Base-by-base conservation (phyloP, 1,140 invertebrate species). In the Phenacoccus solenopsis region DNA sequence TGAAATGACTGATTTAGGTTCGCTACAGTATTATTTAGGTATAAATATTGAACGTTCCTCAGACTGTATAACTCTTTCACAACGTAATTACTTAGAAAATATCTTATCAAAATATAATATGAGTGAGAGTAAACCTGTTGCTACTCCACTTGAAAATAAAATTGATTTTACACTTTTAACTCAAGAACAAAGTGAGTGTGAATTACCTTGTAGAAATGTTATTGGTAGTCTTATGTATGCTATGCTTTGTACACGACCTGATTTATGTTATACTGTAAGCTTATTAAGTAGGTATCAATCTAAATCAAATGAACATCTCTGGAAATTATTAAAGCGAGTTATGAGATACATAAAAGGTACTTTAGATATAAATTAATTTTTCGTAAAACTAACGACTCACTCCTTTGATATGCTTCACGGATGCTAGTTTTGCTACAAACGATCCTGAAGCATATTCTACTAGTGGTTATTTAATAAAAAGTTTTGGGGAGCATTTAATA, bases 141-240 rank as follows among this genome's bases (percentile, higher is more conserved):
- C 5, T 49, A 49, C 38, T 9, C 38, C 38, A 2, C 3, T 49
- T 5, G 38, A 49, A n/a, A 49, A 5, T 49, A n/a, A n/a, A 5
- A 49, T 49, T n/a, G 16, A 49, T 64, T 64, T 25, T 5, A 13
- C n/a, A 25, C 10, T 20, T 7, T 10, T 32, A 4, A 27, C 74
- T 76, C 49, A 68, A 72, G 9, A 28, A 22, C 3, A 27, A 28
- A 68, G 12, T n/a, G 69, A 61, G 56, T 27, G 68, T 27, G 16
- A 49, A 28, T 70, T 70, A 68, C 21, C 22, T 67, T 25, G 13
- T 69, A 5, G 68, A 67, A 16, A 68, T n/a, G 13, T 72, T 67
- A 56, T 77, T 9, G 73, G 77, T 32, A 74, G 74, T 28, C 70
- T 78, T 0, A 75, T 76, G 74, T 78, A 78, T 72, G 73, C 73